A percentile compares a stretch with the other conserved stretches of the same genome.
Conservation (phyloP, 2,113 vertebrate species). For the Gallinago jamesoni region DNA sequence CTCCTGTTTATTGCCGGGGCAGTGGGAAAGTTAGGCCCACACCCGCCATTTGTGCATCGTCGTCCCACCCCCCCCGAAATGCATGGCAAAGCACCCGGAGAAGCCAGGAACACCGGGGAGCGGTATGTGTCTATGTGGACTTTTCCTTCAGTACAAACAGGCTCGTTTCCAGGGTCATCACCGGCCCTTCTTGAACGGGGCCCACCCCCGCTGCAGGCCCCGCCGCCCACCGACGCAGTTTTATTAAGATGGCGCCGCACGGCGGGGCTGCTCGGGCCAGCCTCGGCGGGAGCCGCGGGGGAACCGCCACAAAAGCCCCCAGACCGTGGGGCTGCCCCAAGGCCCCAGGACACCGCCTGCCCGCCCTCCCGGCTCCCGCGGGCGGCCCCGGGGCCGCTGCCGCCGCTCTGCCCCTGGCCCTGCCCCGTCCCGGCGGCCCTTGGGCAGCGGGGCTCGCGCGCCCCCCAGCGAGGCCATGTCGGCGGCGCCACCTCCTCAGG, state of each 20-base stretch:
- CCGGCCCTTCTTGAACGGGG: background rate
- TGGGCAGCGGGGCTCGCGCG: background rate
- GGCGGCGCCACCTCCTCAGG: too few species aligned
- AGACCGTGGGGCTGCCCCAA: background rate
- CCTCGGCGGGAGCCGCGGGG: background rate
- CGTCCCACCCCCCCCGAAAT: too few species aligned
- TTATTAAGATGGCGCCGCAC: background rate
- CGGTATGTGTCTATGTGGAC: rapidly evolving
- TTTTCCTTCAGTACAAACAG: background rate
- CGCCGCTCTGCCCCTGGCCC: too few species aligned
- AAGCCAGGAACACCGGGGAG: rapidly evolving
- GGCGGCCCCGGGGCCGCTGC: background rate
- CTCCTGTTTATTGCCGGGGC: background rate
- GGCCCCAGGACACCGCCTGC: background rate
- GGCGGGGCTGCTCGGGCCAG: background rate
- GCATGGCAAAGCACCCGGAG: background rate
- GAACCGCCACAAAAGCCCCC: too few species aligned
- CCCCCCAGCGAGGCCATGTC: background rate
- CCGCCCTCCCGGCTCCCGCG: too few species aligned
- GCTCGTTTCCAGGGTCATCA: too few species aligned
- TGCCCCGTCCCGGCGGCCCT: rapidly evolving
- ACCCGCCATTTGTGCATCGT: background rate
- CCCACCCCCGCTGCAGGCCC: background rate
- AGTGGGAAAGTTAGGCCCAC: background rate
- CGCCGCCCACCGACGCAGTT: background rate